Evolutionary conservation across 2,113 vertebrate species (phyloP).

Genomic region (Lipotes vexillifer): DNA sequence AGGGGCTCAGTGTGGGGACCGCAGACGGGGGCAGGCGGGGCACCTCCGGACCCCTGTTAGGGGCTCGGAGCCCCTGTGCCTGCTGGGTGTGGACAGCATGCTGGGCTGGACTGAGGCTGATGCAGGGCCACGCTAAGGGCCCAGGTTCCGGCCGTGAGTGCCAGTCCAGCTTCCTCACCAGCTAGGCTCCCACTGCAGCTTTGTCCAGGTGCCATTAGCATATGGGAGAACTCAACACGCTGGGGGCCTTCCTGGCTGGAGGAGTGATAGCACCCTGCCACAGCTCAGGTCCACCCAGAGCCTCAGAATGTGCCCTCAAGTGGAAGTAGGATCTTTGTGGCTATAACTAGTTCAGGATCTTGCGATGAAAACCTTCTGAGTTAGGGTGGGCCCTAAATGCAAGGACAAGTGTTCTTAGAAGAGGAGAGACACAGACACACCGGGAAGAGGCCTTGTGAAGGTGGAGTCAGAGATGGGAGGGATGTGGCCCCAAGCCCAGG

Average conservation of each 20-base stretch:
- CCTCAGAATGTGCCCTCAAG: no score
- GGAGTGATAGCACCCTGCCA: rapidly evolving
- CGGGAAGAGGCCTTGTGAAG: neutral
- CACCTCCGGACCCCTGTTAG: neutral
- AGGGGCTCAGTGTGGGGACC: neutral
- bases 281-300: neutral
- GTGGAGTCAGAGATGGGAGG: neutral
- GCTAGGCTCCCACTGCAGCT: neutral
- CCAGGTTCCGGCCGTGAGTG: rapidly evolving
- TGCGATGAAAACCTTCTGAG: neutral
- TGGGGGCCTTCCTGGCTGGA: no score
- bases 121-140: neutral
- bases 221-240: no score
- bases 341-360: neutral
- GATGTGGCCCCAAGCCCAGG: no score
- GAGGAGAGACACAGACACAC: neutral
- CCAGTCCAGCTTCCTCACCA: neutral
- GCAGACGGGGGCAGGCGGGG: neutral
- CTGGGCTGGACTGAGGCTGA: no score
- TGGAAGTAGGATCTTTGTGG: neutral
- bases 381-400: neutral
- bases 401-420: neutral
- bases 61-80: neutral
- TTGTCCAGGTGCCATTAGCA: no score
- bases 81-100: rapidly evolving